These are phyloP conservation scores for Pristionchus fissidentatus DNA, from an alignment of 2,888 invertebrate genomes.

Conservation along the genomic window DNA sequence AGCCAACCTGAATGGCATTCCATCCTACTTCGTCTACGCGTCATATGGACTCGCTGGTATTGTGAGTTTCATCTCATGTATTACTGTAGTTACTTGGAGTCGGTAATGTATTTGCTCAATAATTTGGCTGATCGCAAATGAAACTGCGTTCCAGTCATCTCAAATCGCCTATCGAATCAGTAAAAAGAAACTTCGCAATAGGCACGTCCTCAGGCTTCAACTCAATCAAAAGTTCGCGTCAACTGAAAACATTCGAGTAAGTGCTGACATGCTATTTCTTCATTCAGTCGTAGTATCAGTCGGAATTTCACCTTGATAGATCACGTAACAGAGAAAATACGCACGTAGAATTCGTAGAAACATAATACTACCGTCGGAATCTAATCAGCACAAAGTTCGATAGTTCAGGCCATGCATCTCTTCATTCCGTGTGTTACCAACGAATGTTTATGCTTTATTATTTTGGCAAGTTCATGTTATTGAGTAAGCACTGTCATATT, in stretches of 20 bases:
- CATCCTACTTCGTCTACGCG: not conserved
- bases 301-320: not conserved
- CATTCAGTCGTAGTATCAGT: not conserved
- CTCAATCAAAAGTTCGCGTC: slow-evolving; percentile 41
- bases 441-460: not conserved
- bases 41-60: slow-evolving; percentile 11
- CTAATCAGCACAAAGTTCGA: not conserved
- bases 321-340: too few relatives aligned
- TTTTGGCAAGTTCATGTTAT: not conserved
- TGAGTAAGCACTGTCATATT: not conserved
- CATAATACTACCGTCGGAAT: not conserved
- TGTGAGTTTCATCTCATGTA: not conserved
- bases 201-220: slow-evolving; percentile 33
- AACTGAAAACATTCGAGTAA: slow-evolving; percentile 30
- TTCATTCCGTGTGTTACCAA: slow-evolving; percentile 35
- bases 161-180: slow-evolving; percentile 19
- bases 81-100: not conserved
- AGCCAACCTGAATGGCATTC: not conserved
- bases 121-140: not conserved
- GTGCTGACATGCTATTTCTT: too few relatives aligned
- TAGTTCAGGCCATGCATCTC: slow-evolving; percentile 18
- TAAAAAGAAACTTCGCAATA: not conserved
- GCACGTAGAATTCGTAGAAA: not conserved
- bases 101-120: too few relatives aligned
- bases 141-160: not conserved